Base-by-base conservation (phyloP, 2,797 vertebrate genomes). In the Nothura maculosa region DNA sequence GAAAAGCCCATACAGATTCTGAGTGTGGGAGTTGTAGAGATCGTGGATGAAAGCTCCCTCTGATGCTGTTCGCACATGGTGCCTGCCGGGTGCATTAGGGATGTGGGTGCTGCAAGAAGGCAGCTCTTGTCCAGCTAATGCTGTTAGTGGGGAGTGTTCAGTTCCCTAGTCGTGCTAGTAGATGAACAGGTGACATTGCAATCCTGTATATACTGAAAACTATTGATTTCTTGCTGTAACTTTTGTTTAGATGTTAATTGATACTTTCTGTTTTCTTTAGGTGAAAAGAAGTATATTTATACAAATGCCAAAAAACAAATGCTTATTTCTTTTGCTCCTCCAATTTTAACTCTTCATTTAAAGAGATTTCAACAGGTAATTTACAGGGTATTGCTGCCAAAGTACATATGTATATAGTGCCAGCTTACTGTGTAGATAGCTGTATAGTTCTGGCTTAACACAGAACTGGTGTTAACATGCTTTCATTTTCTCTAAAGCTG, bases 291-390 rank as follows among this genome's bases (percentile, higher is more conserved):
- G 67, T 98, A 97, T 50, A 80, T 99, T 81, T 99, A 99, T 97
- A 99, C 98, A 8, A 98, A 99, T 77, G 99, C 98, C 43, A 98
- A 98, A 97, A 99, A 99, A 97, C 99, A 99, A 97, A 99, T 99
- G 98, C 96, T 99, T 11, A 98, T 99, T 90, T 99, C 99, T 38
- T 97, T 98, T 24, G 98, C 98, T 50, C 99, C 99, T 89, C 98
- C 98, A 54, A 93, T 99, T 89, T 98, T 99, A 81, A 99, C 99
- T 10, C 99, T 99, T 82, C 99, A 99, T 96, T 96, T 99, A 86
- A 99, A 99, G 96, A 98, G 99, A 96, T 99, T 99, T 97, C 99
- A 99, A 67, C 99, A 99, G 93, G 99, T 96, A 89, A 87, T 77
- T 68, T 77, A 22, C 21, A 67, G 43, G 14, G 34, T 52, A 7